phyloP scores from a whole-genome alignment of 2,888 invertebrate genomes.

The Rhingia rostrata region DNA sequence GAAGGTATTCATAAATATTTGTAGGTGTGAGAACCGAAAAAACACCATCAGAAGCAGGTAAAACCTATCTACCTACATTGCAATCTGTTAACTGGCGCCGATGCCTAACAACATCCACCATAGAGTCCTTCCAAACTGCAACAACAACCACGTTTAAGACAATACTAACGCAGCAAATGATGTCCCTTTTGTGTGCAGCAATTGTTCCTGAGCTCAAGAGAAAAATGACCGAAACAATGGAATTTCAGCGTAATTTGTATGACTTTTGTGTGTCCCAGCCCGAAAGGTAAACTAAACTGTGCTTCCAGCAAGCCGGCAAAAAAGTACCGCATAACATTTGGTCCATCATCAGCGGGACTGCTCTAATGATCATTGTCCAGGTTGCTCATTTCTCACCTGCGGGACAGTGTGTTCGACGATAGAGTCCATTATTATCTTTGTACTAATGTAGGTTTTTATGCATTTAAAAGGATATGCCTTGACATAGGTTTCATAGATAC shows the following conservation, averaged over 20 bases:
- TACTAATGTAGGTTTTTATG: slow-evolving; percentile 25
- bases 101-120: slow-evolving; percentile 27
- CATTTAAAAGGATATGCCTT: slow-evolving; percentile 34
- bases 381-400: slow-evolving; percentile 52
- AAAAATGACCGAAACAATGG: slow-evolving; percentile 45
- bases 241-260: slow-evolving; percentile 44
- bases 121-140: slow-evolving; percentile 13
- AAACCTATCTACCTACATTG: neutral
- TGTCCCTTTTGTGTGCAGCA: slow-evolving; percentile 36
- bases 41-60: slow-evolving; percentile 13
- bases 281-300: neutral
- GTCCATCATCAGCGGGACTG: slow-evolving; percentile 19
- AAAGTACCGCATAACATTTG: slow-evolving; percentile 36
- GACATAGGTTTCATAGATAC: slow-evolving; percentile 9
- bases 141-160: slow-evolving; percentile 22
- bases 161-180: slow-evolving; percentile 36
- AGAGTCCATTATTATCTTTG: slow-evolving; percentile 27
- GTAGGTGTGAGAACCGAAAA: neutral
- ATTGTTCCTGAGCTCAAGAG: slow-evolving; percentile 29
- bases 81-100: slow-evolving; percentile 41
- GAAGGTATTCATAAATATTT: neutral
- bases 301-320: slow-evolving; percentile 1
- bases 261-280: slow-evolving; percentile 32
- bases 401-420: slow-evolving; percentile 6
- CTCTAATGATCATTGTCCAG: slow-evolving; percentile 45